Percentiles rank a stretch among this genome's conserved stretches.
These are phyloP conservation scores for Boleophthalmus pectinirostris DNA, from an alignment of 2,113 vertebrate genomes.

Conservation along the genomic window DNA sequence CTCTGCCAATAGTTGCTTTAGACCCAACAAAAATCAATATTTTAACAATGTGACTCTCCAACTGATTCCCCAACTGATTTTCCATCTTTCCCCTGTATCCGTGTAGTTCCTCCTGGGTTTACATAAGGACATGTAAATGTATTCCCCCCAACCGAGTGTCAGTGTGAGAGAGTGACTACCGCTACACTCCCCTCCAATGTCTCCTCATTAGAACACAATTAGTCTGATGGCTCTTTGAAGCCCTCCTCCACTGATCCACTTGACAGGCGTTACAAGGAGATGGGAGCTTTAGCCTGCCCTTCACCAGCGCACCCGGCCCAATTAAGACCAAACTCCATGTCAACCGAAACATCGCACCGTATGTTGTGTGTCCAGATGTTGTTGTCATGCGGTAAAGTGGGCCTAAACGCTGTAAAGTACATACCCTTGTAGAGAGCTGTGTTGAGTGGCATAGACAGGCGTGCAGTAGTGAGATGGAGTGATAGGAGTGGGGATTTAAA, in stretches of 20 bases:
- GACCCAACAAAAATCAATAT: too few relatives aligned
- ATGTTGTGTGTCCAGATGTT: conserved; percentile 4
- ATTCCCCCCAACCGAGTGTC: conserved; percentile 16
- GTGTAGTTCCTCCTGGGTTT: conserved; percentile 11
- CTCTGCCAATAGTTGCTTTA: too few relatives aligned
- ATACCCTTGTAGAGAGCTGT: conserved; percentile 1
- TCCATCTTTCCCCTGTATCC: neutral
- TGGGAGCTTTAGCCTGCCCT: conserved; percentile 32
- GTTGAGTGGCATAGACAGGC: conserved; percentile 25
- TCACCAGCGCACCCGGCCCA: conserved; percentile 10
- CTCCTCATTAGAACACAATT: conserved; percentile 68
- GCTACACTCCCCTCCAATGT: conserved; percentile 34
- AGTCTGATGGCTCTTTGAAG: conserved; percentile 63
- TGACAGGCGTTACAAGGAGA: conserved; percentile 38
- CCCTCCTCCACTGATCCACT: conserved; percentile 52
- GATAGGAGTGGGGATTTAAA: conserved; percentile 21
- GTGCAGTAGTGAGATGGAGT: conserved; percentile 17
- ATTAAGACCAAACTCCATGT: conserved; percentile 25
- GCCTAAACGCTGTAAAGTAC: conserved; percentile 31
- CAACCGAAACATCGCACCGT: neutral
- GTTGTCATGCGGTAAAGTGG: neutral
- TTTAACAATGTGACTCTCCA: too few relatives aligned
- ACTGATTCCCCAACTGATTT: neutral
- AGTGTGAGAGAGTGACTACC: conserved; percentile 22
- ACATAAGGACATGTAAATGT: conserved; percentile 30